phyloP scores from a whole-genome alignment of 2,113 vertebrate species.

The Dasyornis broadbenti region DNA sequence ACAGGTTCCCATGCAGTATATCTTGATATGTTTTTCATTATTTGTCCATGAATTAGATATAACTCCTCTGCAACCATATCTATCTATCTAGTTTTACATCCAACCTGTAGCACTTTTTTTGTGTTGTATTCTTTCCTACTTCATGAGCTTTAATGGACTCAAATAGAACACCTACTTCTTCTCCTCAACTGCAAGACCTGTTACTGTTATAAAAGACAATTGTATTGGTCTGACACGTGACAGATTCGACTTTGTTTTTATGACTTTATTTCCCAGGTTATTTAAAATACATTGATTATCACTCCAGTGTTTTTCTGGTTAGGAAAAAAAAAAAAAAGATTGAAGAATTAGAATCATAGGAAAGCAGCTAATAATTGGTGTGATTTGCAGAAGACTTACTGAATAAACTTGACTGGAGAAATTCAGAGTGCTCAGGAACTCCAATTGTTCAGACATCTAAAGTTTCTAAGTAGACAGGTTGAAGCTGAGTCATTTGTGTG shows the following conservation, averaged over 20 bases:
- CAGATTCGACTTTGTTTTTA: neutral
- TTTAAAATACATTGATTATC: neutral
- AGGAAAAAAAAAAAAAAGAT: neutral
- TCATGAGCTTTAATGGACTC: neutral
- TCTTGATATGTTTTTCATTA: neutral
- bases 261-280: neutral
- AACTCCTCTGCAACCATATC: neutral
- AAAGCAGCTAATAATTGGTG: neutral
- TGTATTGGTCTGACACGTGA: neutral
- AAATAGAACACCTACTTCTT: neutral
- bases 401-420: neutral
- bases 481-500: neutral
- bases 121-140: neutral
- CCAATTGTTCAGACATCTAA: neutral
- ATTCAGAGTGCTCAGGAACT: neutral
- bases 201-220: neutral
- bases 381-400: neutral
- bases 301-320: neutral
- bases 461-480: neutral
- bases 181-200: neutral
- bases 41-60: neutral
- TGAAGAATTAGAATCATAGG: neutral
- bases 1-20: neutral
- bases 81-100: neutral
- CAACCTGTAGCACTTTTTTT: neutral